Evolutionary conservation across 1,140 invertebrate species (phyloP), one percentile per base, ranked within the genome.

Genomic region (Drosophila pachea): DNA sequence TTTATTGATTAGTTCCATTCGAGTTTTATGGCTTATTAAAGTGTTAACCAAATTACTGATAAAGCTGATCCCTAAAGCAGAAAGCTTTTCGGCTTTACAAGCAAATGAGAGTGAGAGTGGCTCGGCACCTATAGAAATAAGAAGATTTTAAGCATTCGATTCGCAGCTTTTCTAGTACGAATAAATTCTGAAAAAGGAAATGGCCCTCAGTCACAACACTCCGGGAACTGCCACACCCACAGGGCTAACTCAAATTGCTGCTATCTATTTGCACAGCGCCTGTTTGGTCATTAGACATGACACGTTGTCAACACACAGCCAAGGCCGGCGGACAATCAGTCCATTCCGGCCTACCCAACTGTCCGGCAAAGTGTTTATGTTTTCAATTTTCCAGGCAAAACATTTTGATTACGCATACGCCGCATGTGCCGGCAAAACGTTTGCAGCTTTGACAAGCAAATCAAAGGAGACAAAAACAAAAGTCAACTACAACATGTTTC

Each of bases 341-440:
- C 22, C 3, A 22, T 22, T 47, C 45, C 16, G 45, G 14, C 42
- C 5, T 8, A 7, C 40, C 33, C 22, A 5, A 1, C 32, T 16
- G 49, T 35, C 7, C 12, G 49, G 55, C 48, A 48, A 65, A 66
- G 52, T 79, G 76, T 83, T 81, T 68, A 77, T 81, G 78, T 78
- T 83, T 81, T 72, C 60, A 76, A 71, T 81, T 81, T 78, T 68
- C 11, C 54, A 71, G 60, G 74, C 78, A 81, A 74, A 81, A 78
- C 78, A 83, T 83, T 82, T 83, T 83, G 78, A 83, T 78, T 82
- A 78, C 74, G 78, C 78, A 82, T 78, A 78, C 78, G 78, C 67
- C 12, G 12, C 78, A 54, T 72, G 78, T 74, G 70, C 58, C 47
- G 40, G 65, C 5, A 36, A 60, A 42, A 12, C 8, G 73, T 52